Conservation (phyloP, 2,113 vertebrate species). For the Brienomyrus brachyistius region DNA sequence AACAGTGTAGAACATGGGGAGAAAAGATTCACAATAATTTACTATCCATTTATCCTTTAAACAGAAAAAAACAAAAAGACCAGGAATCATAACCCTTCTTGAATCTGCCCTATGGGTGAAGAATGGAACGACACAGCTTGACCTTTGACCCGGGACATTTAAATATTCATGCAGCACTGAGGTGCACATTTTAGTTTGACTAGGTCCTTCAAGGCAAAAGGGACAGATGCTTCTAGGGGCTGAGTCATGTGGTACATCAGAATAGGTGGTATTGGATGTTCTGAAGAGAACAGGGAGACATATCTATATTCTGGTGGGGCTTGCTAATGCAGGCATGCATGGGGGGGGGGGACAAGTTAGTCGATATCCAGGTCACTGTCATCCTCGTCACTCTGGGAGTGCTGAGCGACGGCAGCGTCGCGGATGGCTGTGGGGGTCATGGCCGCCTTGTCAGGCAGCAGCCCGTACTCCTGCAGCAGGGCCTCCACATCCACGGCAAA, state of each 20-base stretch:
- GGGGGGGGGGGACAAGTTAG: slow-evolving; percentile 32
- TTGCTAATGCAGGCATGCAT: background rate
- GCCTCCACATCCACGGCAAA: slow-evolving; percentile 92
- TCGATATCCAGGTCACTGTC: slow-evolving; percentile 97
- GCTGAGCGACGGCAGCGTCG: slow-evolving; percentile 62
- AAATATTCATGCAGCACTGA: background rate
- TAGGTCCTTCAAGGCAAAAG: background rate
- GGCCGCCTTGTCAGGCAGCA: slow-evolving; percentile 81
- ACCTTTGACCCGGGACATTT: background rate
- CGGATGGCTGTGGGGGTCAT: slow-evolving; percentile 62
- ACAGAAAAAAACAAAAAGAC: background rate
- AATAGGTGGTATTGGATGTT: background rate
- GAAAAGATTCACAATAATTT: background rate
- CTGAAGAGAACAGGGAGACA: background rate
- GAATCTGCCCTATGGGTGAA: background rate
- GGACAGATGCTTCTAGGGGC: background rate
- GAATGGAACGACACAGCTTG: background rate
- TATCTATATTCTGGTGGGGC: background rate
- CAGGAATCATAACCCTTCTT: background rate
- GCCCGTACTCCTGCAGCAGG: slow-evolving; percentile 85
- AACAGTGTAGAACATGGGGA: background rate
- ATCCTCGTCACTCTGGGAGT: slow-evolving; percentile 69
- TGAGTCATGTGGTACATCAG: background rate
- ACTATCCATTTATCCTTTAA: background rate
- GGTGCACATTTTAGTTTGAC: background rate